Conservation (phyloP, 2,888 invertebrate species). For the Harpagoxenus sublaevis region DNA sequence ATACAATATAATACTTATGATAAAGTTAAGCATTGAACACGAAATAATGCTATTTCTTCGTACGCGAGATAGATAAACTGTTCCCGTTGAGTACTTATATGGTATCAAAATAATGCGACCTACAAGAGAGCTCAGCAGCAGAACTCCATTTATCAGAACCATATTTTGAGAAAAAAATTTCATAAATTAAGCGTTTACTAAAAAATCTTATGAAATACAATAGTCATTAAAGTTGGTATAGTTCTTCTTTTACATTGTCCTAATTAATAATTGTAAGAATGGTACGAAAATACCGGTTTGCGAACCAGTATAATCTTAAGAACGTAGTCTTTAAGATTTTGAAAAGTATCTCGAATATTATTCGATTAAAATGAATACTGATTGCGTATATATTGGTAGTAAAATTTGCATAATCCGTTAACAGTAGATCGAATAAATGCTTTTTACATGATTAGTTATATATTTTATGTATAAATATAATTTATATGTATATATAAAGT, state of each 20-base stretch:
- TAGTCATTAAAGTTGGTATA: not conserved
- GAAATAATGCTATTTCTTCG: constrained; percentile 33
- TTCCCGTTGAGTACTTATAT: constrained; percentile 51
- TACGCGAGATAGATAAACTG: constrained; percentile 49
- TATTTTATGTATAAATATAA: not conserved
- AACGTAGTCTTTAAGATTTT: constrained; percentile 1
- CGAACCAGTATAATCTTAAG: constrained; percentile 2
- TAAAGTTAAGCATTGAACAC: constrained; percentile 24
- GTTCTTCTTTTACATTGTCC: not conserved
- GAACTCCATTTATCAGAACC: constrained; percentile 50
- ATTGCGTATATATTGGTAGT: not conserved
- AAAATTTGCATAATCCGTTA: constrained; percentile 13
- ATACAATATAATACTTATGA: constrained; percentile 34
- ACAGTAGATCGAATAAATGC: not conserved
- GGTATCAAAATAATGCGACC: constrained; percentile 61
- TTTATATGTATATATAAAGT: not conserved
- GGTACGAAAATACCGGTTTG: constrained; percentile 3
- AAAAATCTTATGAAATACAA: not conserved
- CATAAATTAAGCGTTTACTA: not conserved
- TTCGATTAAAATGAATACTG: constrained; percentile 8
- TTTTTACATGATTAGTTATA: constrained; percentile 8
- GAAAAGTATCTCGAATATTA: not conserved
- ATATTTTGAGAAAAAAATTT: not conserved
- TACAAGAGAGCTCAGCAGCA: constrained; percentile 23
- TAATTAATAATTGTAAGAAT: constrained; percentile 1